phyloP scores from a whole-genome alignment of 2,113 vertebrate genomes.

The Apistogramma diplotaenia region DNA sequence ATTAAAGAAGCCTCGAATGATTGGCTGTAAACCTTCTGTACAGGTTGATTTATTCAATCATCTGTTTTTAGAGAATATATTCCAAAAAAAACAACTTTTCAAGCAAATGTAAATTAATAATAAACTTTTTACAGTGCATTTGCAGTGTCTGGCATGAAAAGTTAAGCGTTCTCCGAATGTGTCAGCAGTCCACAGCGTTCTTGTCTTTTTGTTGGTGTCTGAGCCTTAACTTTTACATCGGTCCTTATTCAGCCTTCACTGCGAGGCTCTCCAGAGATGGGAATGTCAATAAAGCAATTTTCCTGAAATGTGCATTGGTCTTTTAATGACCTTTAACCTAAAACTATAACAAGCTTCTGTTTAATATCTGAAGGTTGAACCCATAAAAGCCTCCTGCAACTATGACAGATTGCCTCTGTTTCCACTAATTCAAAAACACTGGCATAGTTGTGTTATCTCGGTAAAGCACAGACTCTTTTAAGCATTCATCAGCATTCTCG shows the following conservation, averaged over 20 bases:
- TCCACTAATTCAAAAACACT: neutral
- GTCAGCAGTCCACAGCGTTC: neutral
- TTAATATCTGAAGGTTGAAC: neutral
- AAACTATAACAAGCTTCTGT: neutral
- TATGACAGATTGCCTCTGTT: neutral
- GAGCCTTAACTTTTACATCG: neutral
- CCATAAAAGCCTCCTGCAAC: neutral
- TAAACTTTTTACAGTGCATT: neutral
- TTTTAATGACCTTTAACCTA: neutral
- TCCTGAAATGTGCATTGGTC: neutral
- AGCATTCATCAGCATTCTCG: neutral
- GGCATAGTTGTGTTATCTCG: neutral
- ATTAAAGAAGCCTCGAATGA: neutral
- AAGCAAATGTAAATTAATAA: neutral
- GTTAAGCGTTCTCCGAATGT: no score
- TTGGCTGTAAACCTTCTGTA: fast-evolving
- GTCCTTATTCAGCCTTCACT: neutral
- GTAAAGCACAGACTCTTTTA: neutral
- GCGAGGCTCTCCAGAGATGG: neutral
- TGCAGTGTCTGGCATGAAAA: neutral
- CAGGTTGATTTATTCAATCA: neutral
- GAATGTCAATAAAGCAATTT: neutral
- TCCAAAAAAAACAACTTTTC: neutral
- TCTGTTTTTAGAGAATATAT: neutral
- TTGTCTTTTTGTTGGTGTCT: neutral